These are phyloP conservation scores for Pristionchus fissidentatus DNA, from an alignment of 2,888 invertebrate genomes.

Conservation along the genomic window DNA sequence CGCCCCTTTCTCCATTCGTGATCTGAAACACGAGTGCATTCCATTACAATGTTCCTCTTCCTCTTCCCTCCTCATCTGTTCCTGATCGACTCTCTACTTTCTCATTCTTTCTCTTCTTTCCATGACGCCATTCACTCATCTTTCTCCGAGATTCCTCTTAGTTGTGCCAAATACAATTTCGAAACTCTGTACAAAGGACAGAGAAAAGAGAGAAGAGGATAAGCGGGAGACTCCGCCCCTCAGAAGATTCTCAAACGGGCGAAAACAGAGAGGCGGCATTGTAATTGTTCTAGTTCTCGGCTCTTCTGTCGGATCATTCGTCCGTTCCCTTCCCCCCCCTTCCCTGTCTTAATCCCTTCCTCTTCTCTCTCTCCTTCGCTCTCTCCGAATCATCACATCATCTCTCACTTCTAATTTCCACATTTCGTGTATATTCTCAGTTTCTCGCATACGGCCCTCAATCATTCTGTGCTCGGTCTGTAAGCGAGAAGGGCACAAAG, in stretches of 20 bases:
- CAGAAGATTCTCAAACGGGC: conserved; percentile 20
- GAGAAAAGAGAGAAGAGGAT: neutral
- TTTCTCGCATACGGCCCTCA: neutral
- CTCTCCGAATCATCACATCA: neutral
- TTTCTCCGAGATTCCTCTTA: neutral
- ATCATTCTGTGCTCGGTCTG: neutral
- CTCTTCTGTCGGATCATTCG: conserved; percentile 34
- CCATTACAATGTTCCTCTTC: conserved; percentile 34
- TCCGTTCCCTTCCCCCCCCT: conserved; percentile 35
- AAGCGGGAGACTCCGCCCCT: conserved; percentile 26
- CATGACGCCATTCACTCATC: conserved; percentile 27
- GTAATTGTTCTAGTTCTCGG: conserved; percentile 18
- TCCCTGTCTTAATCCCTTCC: conserved; percentile 34
- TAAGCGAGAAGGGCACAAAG: neutral
- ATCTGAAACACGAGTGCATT: conserved; percentile 43
- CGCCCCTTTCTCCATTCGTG: neutral
- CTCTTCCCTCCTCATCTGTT: conserved; percentile 27
- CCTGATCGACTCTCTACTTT: conserved; percentile 14
- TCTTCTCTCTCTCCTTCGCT: neutral
- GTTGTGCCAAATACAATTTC: conserved; percentile 37
- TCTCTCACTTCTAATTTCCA: neutral
- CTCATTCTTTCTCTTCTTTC: neutral
- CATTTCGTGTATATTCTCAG: neutral
- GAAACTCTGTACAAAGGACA: conserved; percentile 41
- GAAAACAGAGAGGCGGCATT: neutral